Evolutionary conservation across 2,113 vertebrate genomes (phyloP), one percentile per base, ranked within the genome.

Genomic region (Ptyas mucosa): DNA sequence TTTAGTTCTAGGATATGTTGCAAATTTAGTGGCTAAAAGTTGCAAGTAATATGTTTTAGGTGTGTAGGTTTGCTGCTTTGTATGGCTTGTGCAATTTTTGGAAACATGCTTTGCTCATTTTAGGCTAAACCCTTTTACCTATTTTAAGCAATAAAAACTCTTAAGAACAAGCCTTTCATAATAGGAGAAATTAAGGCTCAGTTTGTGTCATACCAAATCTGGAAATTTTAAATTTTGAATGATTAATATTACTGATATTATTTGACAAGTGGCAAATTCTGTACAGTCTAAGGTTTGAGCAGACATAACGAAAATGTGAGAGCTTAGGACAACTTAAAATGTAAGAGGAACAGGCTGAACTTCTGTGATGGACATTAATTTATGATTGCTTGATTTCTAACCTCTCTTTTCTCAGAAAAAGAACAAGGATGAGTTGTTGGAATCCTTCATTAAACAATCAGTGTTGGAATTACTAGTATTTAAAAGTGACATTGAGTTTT

Each of bases 1-100:
- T 6, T 0, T 23, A 85, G 64, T 92, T 88, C 91, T 93, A 12
- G 43, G 69, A 89, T 94, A 95, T 15, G 90, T 95, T 95, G 88
- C 86, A 54, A 91, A 24, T 89, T 92, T 86, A 34, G 89, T 95
- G 95, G 92, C 69, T 95, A 93, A 93, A 85, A 91, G 89, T 95
- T 91, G 81, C n/a, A 53, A n/a, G 88, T 49, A 81, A 0, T 9
- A 8, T 85, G 91, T 90, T 88, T 93, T 85, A 90, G 69, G 43
- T 91, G 12, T 21, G 43, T 93, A n/a, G 46, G 81, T 94, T 57
- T 93, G 91, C 85, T 94, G 95, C 91, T 90, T 0, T 12, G 91
- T 94, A 75, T 10, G 2, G 21, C 55, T 85, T 92, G 14, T 92
- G 5, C 23, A 75, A 21, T 58, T 57, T 57, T 46, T 58, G 10